Percentiles rank a stretch among this genome's conserved stretches.
Conservation (phyloP, 2,113 vertebrate genomes). For the Megalops atlanticus region DNA sequence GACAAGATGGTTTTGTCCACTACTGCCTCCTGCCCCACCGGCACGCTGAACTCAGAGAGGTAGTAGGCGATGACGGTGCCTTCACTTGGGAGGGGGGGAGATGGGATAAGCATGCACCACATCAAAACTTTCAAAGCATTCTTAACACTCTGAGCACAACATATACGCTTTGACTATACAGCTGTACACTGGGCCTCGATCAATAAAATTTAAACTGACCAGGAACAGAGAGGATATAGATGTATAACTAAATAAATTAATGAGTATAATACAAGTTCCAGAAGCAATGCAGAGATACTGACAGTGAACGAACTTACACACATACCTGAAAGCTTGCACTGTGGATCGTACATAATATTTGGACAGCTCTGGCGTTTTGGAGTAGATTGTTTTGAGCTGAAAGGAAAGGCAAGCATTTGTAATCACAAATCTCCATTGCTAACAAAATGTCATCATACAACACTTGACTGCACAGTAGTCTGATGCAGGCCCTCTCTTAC, state of each 20-base stretch:
- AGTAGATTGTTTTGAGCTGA: conserved; percentile 66
- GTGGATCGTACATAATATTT: conserved; percentile 64
- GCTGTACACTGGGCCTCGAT: too few relatives aligned
- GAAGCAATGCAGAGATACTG: neutral
- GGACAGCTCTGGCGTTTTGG: conserved; percentile 49
- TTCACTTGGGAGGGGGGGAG: conserved; percentile 54
- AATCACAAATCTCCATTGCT: too few relatives aligned
- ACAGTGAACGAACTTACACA: neutral
- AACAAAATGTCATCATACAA: neutral
- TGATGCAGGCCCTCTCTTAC: conserved; percentile 59
- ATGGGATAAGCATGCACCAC: neutral
- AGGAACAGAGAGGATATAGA: too few relatives aligned
- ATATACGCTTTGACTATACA: too few relatives aligned
- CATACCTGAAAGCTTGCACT: conserved; percentile 73
- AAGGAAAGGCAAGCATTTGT: too few relatives aligned
- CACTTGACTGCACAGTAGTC: neutral
- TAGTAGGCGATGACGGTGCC: conserved; percentile 76
- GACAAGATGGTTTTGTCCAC: conserved; percentile 52
- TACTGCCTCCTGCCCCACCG: conserved; percentile 42
- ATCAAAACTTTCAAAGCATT: neutral
- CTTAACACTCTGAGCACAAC: too few relatives aligned
- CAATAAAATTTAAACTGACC: too few relatives aligned
- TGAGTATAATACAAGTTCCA: too few relatives aligned
- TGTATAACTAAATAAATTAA: too few relatives aligned
- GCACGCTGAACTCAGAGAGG: conserved; percentile 69